Evolutionary conservation across 2,113 vertebrate genomes (phyloP).

Genomic region (Sebastes schlegelii): DNA sequence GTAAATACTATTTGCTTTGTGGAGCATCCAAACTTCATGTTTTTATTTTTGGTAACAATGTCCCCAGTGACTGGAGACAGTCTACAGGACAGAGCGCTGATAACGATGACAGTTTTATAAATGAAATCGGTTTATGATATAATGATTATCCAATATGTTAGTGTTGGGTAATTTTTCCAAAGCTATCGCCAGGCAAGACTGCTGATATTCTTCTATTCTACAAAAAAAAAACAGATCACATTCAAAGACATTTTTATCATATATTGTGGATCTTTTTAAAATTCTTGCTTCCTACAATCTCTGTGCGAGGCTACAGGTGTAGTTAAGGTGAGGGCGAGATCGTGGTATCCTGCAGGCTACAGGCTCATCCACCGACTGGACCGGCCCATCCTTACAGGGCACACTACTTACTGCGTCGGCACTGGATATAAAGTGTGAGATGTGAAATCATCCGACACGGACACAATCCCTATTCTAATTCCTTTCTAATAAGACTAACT

Average conservation of each 20-base stretch:
- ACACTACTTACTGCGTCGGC: not conserved
- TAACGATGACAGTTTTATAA: not conserved
- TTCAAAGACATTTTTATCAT: not conserved
- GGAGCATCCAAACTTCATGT: not conserved
- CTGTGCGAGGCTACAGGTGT: not conserved
- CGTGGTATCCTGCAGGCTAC: not conserved
- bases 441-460: not conserved
- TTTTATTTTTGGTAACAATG: not conserved
- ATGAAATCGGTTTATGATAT: not conserved
- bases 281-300: not conserved
- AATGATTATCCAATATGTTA: not conserved
- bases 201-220: not conserved
- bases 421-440: not conserved
- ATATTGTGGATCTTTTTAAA: not conserved
- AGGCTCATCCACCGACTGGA: not conserved
- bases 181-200: not conserved
- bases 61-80: not conserved
- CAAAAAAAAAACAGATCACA: not conserved
- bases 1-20: not conserved
- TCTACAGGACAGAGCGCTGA: not conserved
- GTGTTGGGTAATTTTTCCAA: not conserved
- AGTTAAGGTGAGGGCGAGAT: not conserved
- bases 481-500: too few species aligned
- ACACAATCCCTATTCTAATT: not conserved
- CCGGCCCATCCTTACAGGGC: not conserved